These are phyloP conservation scores for Equus quagga DNA, from an alignment of 2,113 vertebrate genomes.

Conservation along the genomic window DNA sequence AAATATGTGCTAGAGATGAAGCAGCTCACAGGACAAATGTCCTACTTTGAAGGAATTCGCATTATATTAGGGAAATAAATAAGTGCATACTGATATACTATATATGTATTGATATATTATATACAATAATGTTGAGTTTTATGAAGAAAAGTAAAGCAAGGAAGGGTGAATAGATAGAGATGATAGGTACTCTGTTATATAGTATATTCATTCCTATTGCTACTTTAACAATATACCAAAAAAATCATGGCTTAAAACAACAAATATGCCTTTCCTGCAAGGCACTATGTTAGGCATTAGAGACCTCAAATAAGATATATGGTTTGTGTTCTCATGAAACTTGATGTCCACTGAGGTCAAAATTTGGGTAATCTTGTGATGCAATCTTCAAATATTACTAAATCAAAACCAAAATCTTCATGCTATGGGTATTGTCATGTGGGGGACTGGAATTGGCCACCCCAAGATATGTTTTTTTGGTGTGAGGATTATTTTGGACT, in stretches of 20 bases:
- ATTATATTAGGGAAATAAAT: background rate
- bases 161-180: background rate
- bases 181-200: background rate
- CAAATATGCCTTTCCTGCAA: background rate
- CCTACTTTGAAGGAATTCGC: background rate
- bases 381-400: background rate
- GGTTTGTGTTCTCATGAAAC: background rate
- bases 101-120: background rate
- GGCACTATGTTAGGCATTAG: accelerated
- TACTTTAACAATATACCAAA: background rate
- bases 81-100: background rate
- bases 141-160: background rate
- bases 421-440: background rate
- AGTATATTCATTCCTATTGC: background rate
- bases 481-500: no score
- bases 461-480: no score
- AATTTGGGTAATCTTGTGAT: accelerated
- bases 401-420: background rate
- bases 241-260: background rate
- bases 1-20: background rate
- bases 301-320: background rate
- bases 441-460: no score
- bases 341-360: background rate
- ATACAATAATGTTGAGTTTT: no score
- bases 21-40: background rate